Evolutionary conservation across 2,888 invertebrate species (phyloP), one percentile per base, ranked within the genome.

Genomic region (Petrolisthes cinctipes): DNA sequence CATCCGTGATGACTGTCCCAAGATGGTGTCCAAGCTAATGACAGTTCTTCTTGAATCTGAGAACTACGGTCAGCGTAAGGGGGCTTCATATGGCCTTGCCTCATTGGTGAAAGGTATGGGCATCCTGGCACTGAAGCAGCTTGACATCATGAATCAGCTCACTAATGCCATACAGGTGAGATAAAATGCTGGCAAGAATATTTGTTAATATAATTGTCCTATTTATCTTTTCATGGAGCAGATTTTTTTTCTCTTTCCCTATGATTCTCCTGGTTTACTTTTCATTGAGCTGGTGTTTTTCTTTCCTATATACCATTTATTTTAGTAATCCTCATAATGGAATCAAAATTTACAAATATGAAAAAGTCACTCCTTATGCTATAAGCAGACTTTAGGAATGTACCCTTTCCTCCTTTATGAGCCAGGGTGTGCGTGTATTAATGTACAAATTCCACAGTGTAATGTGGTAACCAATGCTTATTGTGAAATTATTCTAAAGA

Each of bases 61-160:
- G 91, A 97, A 96, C 92, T 99, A 98, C 92, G 98, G 98, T 1
- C 97, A 97, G 92, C 94, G 97, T 93, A 95, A 97, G 93, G 99
- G 99, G 14, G 99, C 99, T 0, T 99, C 99, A 0, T 99, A 99
- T 92, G 99, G 99, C 14, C 95, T 99, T 86, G 99, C 99, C 0
- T 99, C 99, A 1, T 92, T 95, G 71, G 97, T 99, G 85, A 99
- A 99, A 93, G 99, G 99, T 0, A 95, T 99, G 92, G 99, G 99
- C 51, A 99, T 99, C 91, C 94, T 99, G 66, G 97, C 98, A 0
- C 94, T 99, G 85, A 99, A 98, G 92, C 98, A 99, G 92, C 94
- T 98, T 79, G 98, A 99, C 92, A 98, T 99, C 75, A 99, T 99
- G 97, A 96, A 96, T 4, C 97, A 97, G 91, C 94, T 99, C 82